These are phyloP conservation scores for Lordiphosa mommai DNA, from an alignment of 1,140 invertebrate species.

Conservation along the genomic window DNA sequence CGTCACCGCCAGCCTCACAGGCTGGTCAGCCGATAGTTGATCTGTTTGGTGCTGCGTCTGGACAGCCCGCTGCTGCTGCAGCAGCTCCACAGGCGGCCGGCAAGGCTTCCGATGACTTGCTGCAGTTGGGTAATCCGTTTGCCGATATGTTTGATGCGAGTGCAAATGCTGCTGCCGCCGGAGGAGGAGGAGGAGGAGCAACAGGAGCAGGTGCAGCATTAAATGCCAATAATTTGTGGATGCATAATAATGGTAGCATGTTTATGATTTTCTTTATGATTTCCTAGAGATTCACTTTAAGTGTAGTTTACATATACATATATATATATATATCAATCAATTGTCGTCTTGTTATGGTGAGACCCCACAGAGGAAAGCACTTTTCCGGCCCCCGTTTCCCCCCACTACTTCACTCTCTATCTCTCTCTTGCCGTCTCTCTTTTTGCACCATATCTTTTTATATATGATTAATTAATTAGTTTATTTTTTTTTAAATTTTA, in stretches of 20 bases:
- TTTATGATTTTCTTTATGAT: constrained; percentile 57
- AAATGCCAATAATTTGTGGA: constrained; percentile 83
- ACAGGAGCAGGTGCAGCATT: constrained; percentile 79
- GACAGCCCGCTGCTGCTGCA: constrained; percentile 77
- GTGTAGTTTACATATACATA: constrained; percentile 41
- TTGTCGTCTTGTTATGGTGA: constrained; percentile 32
- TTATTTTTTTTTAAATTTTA: constrained; percentile 23
- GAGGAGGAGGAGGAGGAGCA: constrained; percentile 73
- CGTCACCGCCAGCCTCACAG: constrained; percentile 81
- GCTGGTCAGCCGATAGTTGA: constrained; percentile 87
- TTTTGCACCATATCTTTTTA: constrained; percentile 35
- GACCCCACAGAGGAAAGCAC: constrained; percentile 37
- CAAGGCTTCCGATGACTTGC: constrained; percentile 93
- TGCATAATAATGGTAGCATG: constrained; percentile 85
- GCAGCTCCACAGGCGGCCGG: constrained; percentile 64
- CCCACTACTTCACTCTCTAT: constrained; percentile 13
- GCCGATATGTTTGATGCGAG: constrained; percentile 89
- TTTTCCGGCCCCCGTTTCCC: constrained; percentile 16
- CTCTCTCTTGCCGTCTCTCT: constrained; percentile 25
- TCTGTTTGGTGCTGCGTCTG: constrained; percentile 85
- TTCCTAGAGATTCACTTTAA: constrained; percentile 38
- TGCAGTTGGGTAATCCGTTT: constrained; percentile 95
- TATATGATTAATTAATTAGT: constrained; percentile 27
- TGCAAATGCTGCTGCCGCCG: constrained; percentile 76
- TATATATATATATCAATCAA: constrained; percentile 19